Conservation (phyloP, 2,113 vertebrate species). For the Theristicus caerulescens region DNA sequence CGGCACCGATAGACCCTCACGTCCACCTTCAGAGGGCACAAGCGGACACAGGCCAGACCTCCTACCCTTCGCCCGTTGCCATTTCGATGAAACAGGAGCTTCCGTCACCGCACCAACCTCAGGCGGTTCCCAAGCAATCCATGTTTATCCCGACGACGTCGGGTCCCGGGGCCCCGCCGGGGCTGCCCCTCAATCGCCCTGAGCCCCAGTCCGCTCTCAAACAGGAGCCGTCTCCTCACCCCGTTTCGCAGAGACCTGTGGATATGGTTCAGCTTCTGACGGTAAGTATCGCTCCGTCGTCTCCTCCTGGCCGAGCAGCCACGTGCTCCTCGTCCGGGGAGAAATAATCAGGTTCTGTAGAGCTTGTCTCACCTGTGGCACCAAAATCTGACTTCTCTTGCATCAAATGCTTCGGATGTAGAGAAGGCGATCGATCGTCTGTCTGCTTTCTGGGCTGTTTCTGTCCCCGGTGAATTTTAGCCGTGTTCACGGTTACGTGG, state of each 20-base stretch:
- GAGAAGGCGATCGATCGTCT: rapidly evolving
- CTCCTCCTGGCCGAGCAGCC: background rate
- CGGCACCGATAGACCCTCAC: constrained; percentile 81
- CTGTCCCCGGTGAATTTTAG: background rate
- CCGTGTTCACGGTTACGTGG: rapidly evolving
- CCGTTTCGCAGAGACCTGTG: constrained; percentile 82
- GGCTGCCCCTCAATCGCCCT: constrained; percentile 68
- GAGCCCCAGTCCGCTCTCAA: constrained; percentile 78
- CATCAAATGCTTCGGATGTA: background rate
- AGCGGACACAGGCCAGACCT: constrained; percentile 82
- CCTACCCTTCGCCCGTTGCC: constrained; percentile 85
- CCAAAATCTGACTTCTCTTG: background rate
- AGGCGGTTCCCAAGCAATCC: constrained; percentile 74
- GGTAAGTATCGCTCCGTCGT: constrained; percentile 52
- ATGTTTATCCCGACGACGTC: constrained; percentile 75
- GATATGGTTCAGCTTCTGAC: constrained; percentile 96
- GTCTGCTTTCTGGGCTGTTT: background rate
- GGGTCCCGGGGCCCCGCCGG: constrained; percentile 64
- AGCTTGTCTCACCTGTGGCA: background rate
- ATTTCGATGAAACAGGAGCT: constrained; percentile 86
- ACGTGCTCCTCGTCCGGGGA: rapidly evolving
- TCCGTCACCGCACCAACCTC: constrained; percentile 66
- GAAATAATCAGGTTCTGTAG: background rate
- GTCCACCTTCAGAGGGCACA: constrained; percentile 80
- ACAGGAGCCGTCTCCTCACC: constrained; percentile 75